Evolutionary conservation across 2,797 vertebrate genomes (phyloP), one percentile per base, ranked within the genome.

Genomic region (Euthynnus affinis): DNA sequence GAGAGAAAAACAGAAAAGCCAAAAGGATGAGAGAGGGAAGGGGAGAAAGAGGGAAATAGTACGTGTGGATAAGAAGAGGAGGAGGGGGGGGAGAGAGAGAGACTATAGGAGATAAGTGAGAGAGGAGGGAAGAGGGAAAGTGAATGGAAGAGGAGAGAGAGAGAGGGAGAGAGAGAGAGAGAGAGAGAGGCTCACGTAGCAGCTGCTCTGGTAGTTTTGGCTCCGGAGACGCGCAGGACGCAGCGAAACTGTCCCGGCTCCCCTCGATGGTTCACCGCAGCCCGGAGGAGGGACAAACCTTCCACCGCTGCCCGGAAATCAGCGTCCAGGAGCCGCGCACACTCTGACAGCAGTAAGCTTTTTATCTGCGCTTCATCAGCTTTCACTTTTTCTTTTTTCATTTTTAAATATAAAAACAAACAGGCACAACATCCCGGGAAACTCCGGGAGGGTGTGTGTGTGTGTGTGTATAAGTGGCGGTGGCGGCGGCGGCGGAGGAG

Each of bases 141-240:
- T 44, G 70, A 76, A 25, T 7, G 17, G 23, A 64, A 10, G 69
- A 77, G n/a, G 18, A 14, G 53, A 59, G 12, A 13, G 23, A 6
- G 44, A 8, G 42, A 9, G 73, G 76, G 73, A 48, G 62, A 22
- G 72, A 27, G 25, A 20, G 60, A 46, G 60, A 59, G 88, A 72
- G 69, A 77, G 82, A 82, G 57, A 23, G 74, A 57, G 80, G 3
- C 67, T 70, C 34, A 48, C 20, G 53, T 75, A 58, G 81, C 73
- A 32, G 40, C 67, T n/a, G 63, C 76, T 69, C 71, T 10, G 42
- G 22, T 85, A 89, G 76, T 90, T 90, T 85, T 76, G 90, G 84
- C 87, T 88, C 63, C 66, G 57, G 65, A 78, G 88, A 81, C 84
- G 57, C 90, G 84, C 87, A 80, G 90, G 85, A 87, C 84, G 81